A percentile compares a stretch with the other conserved stretches of the same genome.
Conservation (phyloP, 2,113 vertebrate genomes). For the Pedionomus torquatus region DNA sequence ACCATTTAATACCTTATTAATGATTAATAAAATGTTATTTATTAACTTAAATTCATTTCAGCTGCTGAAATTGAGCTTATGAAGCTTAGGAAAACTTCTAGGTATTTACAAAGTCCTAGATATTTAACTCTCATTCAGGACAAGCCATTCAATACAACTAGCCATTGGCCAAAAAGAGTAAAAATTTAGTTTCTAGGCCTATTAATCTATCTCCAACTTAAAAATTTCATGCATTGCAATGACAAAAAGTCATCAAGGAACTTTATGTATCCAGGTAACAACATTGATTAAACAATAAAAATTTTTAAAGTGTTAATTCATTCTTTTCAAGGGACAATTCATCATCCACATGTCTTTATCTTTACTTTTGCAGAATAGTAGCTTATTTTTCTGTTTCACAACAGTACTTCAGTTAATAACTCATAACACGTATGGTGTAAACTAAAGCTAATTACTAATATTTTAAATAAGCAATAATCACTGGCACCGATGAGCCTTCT, state of each 20-base stretch:
- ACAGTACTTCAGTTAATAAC: background rate
- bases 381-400: background rate
- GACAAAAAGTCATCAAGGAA: background rate
- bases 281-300: background rate
- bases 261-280: background rate
- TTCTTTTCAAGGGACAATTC: background rate
- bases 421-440: background rate
- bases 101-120: background rate
- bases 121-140: background rate
- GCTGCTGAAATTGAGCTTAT: background rate
- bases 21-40: background rate
- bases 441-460: slow-evolving; percentile 3
- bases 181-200: background rate
- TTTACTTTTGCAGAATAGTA: background rate
- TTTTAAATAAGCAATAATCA: background rate
- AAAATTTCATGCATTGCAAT: background rate
- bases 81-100: background rate
- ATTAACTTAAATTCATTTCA: background rate
- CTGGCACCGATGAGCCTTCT: background rate
- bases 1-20: background rate
- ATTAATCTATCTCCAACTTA: background rate
- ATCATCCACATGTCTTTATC: background rate
- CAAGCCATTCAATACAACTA: background rate
- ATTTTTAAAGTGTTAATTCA: background rate
- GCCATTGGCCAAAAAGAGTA: background rate